Evolutionary conservation across 2,113 vertebrate genomes (phyloP), one percentile per base, ranked within the genome.

Genomic region (Macaca nemestrina): DNA sequence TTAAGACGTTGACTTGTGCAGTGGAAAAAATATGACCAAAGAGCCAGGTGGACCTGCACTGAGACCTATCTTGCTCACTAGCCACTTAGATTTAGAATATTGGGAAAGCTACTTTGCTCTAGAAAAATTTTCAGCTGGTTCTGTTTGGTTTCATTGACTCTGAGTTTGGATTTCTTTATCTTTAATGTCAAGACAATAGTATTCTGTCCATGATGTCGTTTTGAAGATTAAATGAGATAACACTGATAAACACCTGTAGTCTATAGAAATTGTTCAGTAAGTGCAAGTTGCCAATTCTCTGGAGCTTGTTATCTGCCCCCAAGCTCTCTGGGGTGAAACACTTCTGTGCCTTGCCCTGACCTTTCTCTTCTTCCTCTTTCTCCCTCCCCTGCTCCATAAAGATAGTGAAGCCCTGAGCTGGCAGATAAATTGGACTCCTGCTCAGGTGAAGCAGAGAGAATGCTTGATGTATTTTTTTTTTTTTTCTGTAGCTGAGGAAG

Each of bases 401-500:
- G 52, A 55, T 13, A 17, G 13, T 27, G 59, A 88, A 89, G 40
- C 43, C 40, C 83, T 18, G 17, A 86, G 35, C 67, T 93, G 57
- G 20, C 23, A 92, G 90, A 83, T 85, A 95, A 92, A 90, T 80
- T 59, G 38, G 87, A 43, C 50, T 68, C 38, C 57, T 13, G 30
- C 55, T 92, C 4, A 5, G 38, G 25, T 38, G 59, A 97, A 94
- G 38, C 88, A 82, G 70, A 97, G 61, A 90, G 75, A 88, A 88
- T 80, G n/a, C 50, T 97, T 96, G 70, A 90, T 92, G 61, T 50
- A 61, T 92, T 78, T 96, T 55, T 55, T 55, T 96, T 52, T 55
- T 20, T 55, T 95, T 85, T 81, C 80, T 61, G 17, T 64, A 38
- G 27, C 81, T 1, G n/a, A 84, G 61, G 43, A 94, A 95, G 81